Evolutionary conservation across 2,888 invertebrate genomes (phyloP).

Genomic region (Caradrina kadenii): DNA sequence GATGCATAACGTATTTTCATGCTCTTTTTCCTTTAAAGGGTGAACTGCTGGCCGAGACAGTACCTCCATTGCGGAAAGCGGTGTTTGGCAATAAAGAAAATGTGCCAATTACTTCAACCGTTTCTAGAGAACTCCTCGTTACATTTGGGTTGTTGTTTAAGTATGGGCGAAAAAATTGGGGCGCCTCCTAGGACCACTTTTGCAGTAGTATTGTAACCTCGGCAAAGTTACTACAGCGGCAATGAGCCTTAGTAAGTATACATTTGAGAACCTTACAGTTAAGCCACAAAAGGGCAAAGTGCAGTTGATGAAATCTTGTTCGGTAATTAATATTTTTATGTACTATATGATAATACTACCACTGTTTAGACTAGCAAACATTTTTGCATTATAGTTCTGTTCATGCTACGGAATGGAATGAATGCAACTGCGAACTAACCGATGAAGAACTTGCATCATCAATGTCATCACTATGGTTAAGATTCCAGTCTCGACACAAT

Average conservation of each 20-base stretch:
- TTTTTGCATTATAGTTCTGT: not conserved
- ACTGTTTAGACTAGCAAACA: not conserved
- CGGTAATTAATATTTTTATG: not conserved
- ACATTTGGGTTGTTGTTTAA: slow-evolving; percentile 18
- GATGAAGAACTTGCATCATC: not conserved
- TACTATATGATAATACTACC: not conserved
- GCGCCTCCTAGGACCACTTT: not conserved
- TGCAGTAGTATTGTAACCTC: slow-evolving; percentile 14
- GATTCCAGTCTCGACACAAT: not conserved
- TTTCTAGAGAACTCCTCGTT: slow-evolving; percentile 9
- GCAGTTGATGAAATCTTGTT: not conserved
- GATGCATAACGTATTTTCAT: slow-evolving; percentile 55
- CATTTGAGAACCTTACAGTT: slow-evolving; percentile 3
- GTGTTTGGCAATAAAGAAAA: slow-evolving; percentile 38
- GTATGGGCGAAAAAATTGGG: slow-evolving; percentile 3
- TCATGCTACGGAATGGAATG: not conserved
- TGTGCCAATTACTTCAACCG: slow-evolving; percentile 5
- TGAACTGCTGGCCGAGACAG: slow-evolving; percentile 28
- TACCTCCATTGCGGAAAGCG: slow-evolving; percentile 13
- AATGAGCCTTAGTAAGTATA: slow-evolving; percentile 1
- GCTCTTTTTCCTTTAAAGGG: slow-evolving; percentile 51
- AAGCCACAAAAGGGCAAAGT: not conserved
- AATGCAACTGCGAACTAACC: not conserved
- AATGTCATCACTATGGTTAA: not conserved
- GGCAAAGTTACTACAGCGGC: not conserved